Evolutionary conservation across 2,113 vertebrate genomes (phyloP), one percentile per base, ranked within the genome.

Genomic region (Neomonachus schauinslandi): DNA sequence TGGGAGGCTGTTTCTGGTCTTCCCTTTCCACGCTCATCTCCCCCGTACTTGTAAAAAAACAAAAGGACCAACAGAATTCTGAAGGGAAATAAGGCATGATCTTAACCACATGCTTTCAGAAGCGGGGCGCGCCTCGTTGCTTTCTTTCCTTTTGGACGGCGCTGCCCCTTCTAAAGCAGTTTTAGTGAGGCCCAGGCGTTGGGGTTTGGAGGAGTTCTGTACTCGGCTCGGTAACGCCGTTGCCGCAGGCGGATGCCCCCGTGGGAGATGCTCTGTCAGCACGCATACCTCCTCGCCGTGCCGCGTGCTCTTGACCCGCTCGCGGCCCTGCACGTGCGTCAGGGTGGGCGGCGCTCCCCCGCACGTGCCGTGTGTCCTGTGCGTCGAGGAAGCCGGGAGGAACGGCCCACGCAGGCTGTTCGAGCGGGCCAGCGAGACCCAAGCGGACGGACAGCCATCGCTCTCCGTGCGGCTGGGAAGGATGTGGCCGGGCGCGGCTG

Each of bases 21-120:
- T 86, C 31, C 55, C 9, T 84, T 61, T 87, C 28, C 24, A 69
- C 33, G 31, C 22, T 11, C 10, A 4, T 71, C 59, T n/a, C 28
- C 4, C 12, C 31, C 4, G 0, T 3, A 39, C 39, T 39, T 82
- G 28, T 11, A 51, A 26, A 55, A 55, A 39, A 7, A 77, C 42
- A 36, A n/a, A 61, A 63, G 55, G 12, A 19, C 13, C 4, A 10
- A 12, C 16, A 10, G 55, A 53, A 28, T 63, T 74, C 33, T 63
- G 2, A 13, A 10, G 69, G 33, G 79, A 42, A 8, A 4, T 57
- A 53, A 1, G 0, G 2, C 33, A 0, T 55, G 12, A 5, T 26
- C 19, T 61, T 28, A 24, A 24, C 46, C 2, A 16, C 5, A 0
- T 53, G 57, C 18, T 55, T 82, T 69, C 46, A 22, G 2, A 24